Base-by-base conservation (phyloP, 1,140 invertebrate genomes). In the Battus philenor region DNA sequence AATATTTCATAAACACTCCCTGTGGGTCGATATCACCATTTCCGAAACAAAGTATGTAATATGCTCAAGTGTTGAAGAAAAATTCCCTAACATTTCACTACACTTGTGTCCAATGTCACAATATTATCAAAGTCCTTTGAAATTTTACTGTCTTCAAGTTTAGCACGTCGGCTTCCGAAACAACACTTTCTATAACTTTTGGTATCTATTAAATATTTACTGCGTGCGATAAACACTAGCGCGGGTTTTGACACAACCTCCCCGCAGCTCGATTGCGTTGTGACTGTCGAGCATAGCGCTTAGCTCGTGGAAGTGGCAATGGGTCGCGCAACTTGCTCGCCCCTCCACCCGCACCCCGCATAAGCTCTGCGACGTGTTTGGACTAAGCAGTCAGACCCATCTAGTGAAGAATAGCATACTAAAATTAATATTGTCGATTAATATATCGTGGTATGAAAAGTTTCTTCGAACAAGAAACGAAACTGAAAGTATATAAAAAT, bases 1-100 rank as follows among this genome's bases (percentile, higher is more conserved):
- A 84, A 82, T 63, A 68, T 80, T 75, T 84, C 76, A 84, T 84
- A 84, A 84, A 80, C 76, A 84, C 78, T 74, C 77, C 69, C 72
- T 61, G 69, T 82, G 78, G 80, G 81, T 85, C 76, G 81, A 82
- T 82, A 85, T 79, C 75, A 82, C 74, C 81, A 85, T 82, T 85
- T 82, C 78, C 81, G 77, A 85, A 85, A 85, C 78, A 81, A 82
- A 81, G 75, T 81, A 67, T 71, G 61, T 67, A 63, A 46, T 64
- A 77, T 73, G 74, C 66, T 78, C 55, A 52, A 68, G 51, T 50
- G 54, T 45, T 62, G 64, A 73, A 81, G 72, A 80, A 80, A 79
- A 80, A 82, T 67, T 80, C 68, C 59, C 47, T 63, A 75, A 38
- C 76, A 79, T 80, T 73, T 77, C 76, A 79, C 74, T 74, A 51